These are phyloP conservation scores for Gobio occitaniae DNA, from an alignment of 2,797 vertebrate species.

Conservation along the genomic window DNA sequence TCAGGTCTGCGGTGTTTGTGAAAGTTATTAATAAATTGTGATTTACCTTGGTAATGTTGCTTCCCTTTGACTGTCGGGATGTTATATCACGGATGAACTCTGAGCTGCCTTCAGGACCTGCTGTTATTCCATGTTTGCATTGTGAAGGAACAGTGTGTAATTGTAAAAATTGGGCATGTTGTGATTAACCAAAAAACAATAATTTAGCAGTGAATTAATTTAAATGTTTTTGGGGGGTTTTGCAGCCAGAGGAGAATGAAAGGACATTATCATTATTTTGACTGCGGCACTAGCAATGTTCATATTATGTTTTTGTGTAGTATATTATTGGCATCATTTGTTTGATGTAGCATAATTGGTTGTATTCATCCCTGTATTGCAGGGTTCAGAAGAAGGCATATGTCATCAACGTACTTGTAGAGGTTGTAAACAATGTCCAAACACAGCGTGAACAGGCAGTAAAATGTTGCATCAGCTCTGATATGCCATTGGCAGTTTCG, in stretches of 20 bases:
- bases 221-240: background rate
- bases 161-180: conserved; percentile 23
- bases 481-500: conserved; percentile 32
- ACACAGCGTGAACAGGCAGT: conserved; percentile 45
- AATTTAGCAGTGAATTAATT: conserved; percentile 17
- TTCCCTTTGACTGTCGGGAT: conserved; percentile 15
- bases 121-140: conserved; percentile 15
- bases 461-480: conserved; percentile 49
- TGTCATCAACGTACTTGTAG: conserved; percentile 25
- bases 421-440: conserved; percentile 48
- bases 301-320: conserved; percentile 2
- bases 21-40: background rate
- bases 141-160: conserved; percentile 10
- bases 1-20: background rate
- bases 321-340: conserved; percentile 19
- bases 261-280: conserved; percentile 9
- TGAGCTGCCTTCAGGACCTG: conserved; percentile 11
- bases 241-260: conserved; percentile 1
- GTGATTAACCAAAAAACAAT: background rate
- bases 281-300: background rate
- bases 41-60: background rate
- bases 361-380: conserved; percentile 29
- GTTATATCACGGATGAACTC: background rate
- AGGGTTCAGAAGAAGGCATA: conserved; percentile 10
- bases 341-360: conserved; percentile 42